Evolutionary conservation across 2,113 vertebrate species (phyloP).

Genomic region (Meriones unguiculatus): DNA sequence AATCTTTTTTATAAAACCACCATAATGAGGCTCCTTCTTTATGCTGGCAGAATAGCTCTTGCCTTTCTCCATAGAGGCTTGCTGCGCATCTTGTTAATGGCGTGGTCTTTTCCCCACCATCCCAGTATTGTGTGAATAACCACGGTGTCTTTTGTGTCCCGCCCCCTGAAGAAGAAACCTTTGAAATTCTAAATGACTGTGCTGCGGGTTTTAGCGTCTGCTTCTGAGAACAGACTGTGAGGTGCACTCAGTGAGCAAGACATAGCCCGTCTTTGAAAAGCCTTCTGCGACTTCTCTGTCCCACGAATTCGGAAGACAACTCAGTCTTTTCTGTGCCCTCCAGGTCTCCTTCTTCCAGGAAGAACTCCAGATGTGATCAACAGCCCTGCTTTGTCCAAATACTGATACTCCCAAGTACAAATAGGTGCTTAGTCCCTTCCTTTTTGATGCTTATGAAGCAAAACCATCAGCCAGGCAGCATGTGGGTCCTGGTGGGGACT

Average conservation of each 20-base stretch:
- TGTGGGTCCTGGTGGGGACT: slow-evolving; percentile 34
- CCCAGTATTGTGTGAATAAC: slow-evolving; percentile 83
- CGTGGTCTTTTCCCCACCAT: slow-evolving; percentile 82
- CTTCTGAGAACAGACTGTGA: slow-evolving; percentile 83
- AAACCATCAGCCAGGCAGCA: slow-evolving; percentile 59
- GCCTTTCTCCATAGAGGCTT: slow-evolving; percentile 80
- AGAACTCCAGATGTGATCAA: slow-evolving; percentile 77
- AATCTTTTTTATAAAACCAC: slow-evolving; percentile 73
- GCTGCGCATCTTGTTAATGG: slow-evolving; percentile 81
- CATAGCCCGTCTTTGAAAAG: slow-evolving; percentile 83
- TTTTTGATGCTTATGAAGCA: slow-evolving; percentile 63
- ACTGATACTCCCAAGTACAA: slow-evolving; percentile 51
- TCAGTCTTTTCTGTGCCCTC: slow-evolving; percentile 69
- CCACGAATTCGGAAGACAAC: slow-evolving; percentile 75
- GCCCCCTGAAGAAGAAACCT: slow-evolving; percentile 88
- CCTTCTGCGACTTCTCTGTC: slow-evolving; percentile 81
- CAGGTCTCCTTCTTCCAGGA: slow-evolving; percentile 76
- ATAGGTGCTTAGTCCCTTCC: slow-evolving; percentile 30
- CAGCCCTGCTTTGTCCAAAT: slow-evolving; percentile 74
- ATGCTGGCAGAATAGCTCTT: slow-evolving; percentile 79
- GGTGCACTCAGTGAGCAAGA: slow-evolving; percentile 83
- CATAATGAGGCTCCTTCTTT: slow-evolving; percentile 81
- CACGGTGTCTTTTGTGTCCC: slow-evolving; percentile 86
- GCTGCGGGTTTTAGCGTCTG: slow-evolving; percentile 86
- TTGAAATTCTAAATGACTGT: slow-evolving; percentile 89